Base-by-base conservation (phyloP, 2,888 invertebrate genomes). In the Dolichopus griseipennis region DNA sequence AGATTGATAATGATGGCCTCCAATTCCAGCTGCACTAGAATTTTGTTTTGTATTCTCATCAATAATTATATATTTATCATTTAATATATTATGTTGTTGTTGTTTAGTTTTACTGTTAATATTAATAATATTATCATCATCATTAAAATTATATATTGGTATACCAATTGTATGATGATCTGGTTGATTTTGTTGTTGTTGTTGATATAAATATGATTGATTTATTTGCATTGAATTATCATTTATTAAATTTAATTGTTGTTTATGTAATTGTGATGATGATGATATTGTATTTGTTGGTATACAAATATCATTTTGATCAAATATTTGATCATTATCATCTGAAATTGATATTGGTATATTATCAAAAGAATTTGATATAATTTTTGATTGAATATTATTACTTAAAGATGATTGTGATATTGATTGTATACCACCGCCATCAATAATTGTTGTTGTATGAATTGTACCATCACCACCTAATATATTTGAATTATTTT, bases 121-220 rank as follows among this genome's bases (percentile, higher is more conserved):
- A 6, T 3, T 33, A n/a, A 64, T 37, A 34, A 37, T n/a, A 37
- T 64, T 20, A 64, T 64, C 37, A 64, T 64, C 22, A 62, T 83
- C 83, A 76, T 69, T 78, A 27, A 76, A 79, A 69, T 78, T 80
- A 70, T 81, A 82, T 1, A 82, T 75, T 2, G 83, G 83, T 33
- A 83, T 79, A 3, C 83, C 83, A 15, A 83, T 76, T 27, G 80
- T 81, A 68, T 83, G 83, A 69, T 75, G 78, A 74, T 83, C 82
- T 0, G 81, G 79, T 12, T 72, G 3, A 67, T 71, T 18, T 73
- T 74, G 65, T 78, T 64, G 68, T 27, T 61, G 34, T 27, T 68
- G 61, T 61, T 41, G 61, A 61, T 67, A 34, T 64, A 61, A 18
- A 34, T 66, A 64, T 65, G 67, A 52, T 52, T 52, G 52, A 52